Conservation (phyloP, 30 jellyfish, hydroid and myxozoan genomes). For the Cassiopea xamachana region DNA sequence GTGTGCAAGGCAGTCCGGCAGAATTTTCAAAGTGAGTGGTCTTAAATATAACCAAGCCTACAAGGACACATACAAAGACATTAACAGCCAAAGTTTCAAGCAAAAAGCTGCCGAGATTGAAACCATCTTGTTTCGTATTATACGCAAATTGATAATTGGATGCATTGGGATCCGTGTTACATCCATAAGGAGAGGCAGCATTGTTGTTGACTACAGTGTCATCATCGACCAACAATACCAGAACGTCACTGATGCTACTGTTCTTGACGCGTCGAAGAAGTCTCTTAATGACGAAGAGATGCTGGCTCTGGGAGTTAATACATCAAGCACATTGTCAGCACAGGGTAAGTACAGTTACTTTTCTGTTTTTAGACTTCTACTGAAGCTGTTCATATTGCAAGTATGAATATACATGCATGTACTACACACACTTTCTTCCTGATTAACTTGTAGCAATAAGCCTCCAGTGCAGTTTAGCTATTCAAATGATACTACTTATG, state of each 20-base stretch:
- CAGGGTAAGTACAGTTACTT: too few species aligned
- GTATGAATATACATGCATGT: too few species aligned
- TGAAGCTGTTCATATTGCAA: too few species aligned
- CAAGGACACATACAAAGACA: slow-evolving; percentile 24
- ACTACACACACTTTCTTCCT: too few species aligned
- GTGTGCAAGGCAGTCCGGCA: slow-evolving; percentile 17
- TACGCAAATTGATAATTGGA: slow-evolving; percentile 39
- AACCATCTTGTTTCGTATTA: slow-evolving; percentile 27
- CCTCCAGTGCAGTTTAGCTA: too few species aligned
- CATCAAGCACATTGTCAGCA: neutral
- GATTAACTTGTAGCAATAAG: too few species aligned
- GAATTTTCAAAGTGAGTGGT: slow-evolving; percentile 45
- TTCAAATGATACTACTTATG: too few species aligned
- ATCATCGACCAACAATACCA: neutral
- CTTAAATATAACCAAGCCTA: slow-evolving; percentile 26
- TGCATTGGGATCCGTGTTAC: slow-evolving; percentile 26
- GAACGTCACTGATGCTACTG: slow-evolving; percentile 21
- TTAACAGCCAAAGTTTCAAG: slow-evolving; percentile 13
- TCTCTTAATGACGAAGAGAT: slow-evolving; percentile 20
- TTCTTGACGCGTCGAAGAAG: slow-evolving; percentile 19
- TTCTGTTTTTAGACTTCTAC: too few species aligned
- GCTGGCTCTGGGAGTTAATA: slow-evolving; percentile 22
- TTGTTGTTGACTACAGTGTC: slow-evolving; percentile 56
- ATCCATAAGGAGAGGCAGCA: slow-evolving; percentile 42
- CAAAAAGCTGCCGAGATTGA: slow-evolving; percentile 60